These are phyloP conservation scores for Panopea generosa DNA, from an alignment of 2,888 invertebrate species.

Conservation along the genomic window DNA sequence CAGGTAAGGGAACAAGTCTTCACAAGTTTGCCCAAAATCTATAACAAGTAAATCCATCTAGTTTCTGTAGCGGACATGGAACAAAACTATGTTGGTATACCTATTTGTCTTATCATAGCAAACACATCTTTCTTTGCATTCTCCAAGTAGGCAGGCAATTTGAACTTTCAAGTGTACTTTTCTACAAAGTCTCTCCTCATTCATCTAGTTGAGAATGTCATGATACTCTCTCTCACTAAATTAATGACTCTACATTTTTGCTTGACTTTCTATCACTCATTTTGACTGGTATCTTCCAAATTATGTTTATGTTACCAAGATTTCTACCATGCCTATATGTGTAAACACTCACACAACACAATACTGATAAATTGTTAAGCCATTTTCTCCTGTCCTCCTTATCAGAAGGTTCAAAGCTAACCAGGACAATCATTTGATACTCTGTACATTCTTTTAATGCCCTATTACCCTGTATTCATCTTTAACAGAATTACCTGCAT, in stretches of 20 bases:
- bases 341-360: background rate
- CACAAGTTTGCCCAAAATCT: too few relatives aligned
- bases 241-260: slow-evolving; percentile 7
- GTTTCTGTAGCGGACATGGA: too few relatives aligned
- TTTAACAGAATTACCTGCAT: background rate
- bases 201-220: slow-evolving; percentile 5
- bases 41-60: too few relatives aligned
- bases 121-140: too few relatives aligned
- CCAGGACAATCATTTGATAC: background rate
- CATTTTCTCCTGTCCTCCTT: slow-evolving; percentile 9
- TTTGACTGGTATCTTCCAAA: slow-evolving; percentile 10
- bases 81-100: too few relatives aligned
- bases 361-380: background rate
- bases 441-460: slow-evolving; percentile 1
- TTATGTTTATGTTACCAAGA: slow-evolving; percentile 1
- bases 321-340: slow-evolving; percentile 2
- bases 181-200: slow-evolving; percentile 11
- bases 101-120: too few relatives aligned
- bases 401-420: slow-evolving; percentile 8
- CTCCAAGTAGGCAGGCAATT: too few relatives aligned
- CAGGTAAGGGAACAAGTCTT: too few relatives aligned
- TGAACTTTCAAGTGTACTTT: slow-evolving; percentile 3
- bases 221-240: slow-evolving; percentile 1
- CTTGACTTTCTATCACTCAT: background rate
- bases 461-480: background rate